Evolutionary conservation across 2,797 vertebrate species (phyloP), one percentile per base, ranked within the genome.

Genomic region (Eremophila alpestris): DNA sequence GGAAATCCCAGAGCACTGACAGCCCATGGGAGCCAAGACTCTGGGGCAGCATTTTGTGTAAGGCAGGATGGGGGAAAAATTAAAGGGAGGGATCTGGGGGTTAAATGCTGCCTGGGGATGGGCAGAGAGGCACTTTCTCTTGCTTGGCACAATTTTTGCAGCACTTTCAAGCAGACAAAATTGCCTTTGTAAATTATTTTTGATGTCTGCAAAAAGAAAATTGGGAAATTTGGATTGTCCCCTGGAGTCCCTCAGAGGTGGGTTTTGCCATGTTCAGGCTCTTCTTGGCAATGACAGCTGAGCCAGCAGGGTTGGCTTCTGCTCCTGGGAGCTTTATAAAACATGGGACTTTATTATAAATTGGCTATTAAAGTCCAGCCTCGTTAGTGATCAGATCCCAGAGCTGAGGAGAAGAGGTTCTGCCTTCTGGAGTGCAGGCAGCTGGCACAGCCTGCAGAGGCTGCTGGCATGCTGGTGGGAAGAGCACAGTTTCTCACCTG

Each of bases 11-110:
- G 67, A 62, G 60, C 67, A 58, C 30, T 19, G 38, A 13, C n/a
- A 78, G n/a, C 23, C 30, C 20, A 5, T 0, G 0, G 64, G n/a
- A 69, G 8, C 22, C 62, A 14, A 68, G 30, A 16, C 38, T 64
- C 40, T 5, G 19, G 29, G 38, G 24, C 27, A 30, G 43, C 11
- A 9, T 51, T 87, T 68, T 34, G 16, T 71, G 13, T 30, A 23
- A 45, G 30, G 34, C 70, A 67, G 65, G 26, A 30, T 63, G 51
- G 18, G 49, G 19, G 13, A 4, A 13, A 12, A 36, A 34, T 2
- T 12, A 51, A 41, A 32, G 9, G n/a, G 49, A 70, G 11, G 18
- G 11, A 46, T 78, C 29, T 74, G 5, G 34, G 74, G 48, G 34
- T 81, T 60, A n/a, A 75, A 21, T 16, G 5, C 52, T 74, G 40